Conservation (phyloP, 1,140 invertebrate species). For the Gonioctena quinquepunctata region DNA sequence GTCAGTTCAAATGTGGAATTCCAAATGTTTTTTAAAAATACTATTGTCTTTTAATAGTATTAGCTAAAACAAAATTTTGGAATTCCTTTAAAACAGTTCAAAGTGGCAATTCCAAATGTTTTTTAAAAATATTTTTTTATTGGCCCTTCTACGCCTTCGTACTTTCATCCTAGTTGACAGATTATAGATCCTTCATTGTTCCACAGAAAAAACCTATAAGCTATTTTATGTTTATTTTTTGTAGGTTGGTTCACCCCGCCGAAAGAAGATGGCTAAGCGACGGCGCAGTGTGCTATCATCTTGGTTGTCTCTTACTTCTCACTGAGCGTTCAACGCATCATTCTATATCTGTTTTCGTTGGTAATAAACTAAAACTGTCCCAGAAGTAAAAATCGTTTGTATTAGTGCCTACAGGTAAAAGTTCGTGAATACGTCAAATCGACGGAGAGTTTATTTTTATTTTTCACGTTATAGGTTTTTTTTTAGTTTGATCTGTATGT, state of each 20-base stretch:
- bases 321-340: constrained; percentile 11
- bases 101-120: too few relatives aligned
- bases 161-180: too few relatives aligned
- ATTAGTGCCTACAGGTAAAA: constrained; percentile 39
- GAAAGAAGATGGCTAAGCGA: constrained; percentile 81
- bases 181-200: too few relatives aligned
- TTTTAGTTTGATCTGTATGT: not conserved
- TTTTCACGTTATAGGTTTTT: not conserved
- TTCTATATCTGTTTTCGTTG: constrained; percentile 26
- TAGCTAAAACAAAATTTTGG: too few relatives aligned
- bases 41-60: too few relatives aligned
- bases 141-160: too few relatives aligned
- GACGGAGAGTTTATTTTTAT: not conserved
- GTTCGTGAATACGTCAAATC: not conserved
- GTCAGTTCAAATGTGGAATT: too few relatives aligned
- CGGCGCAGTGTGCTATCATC: constrained; percentile 29
- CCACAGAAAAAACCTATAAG: too few relatives aligned
- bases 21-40: too few relatives aligned
- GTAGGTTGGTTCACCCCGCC: constrained; percentile 85
- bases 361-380: constrained; percentile 27
- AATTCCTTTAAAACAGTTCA: too few relatives aligned
- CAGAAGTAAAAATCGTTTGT: constrained; percentile 30
- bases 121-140: too few relatives aligned
- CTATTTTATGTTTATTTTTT: constrained; percentile 48
- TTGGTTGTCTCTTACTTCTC: constrained; percentile 26